Evolutionary conservation across 2,888 invertebrate genomes (phyloP), one percentile per base, ranked within the genome.

Genomic region (Caenorhabditis macrosperma): DNA sequence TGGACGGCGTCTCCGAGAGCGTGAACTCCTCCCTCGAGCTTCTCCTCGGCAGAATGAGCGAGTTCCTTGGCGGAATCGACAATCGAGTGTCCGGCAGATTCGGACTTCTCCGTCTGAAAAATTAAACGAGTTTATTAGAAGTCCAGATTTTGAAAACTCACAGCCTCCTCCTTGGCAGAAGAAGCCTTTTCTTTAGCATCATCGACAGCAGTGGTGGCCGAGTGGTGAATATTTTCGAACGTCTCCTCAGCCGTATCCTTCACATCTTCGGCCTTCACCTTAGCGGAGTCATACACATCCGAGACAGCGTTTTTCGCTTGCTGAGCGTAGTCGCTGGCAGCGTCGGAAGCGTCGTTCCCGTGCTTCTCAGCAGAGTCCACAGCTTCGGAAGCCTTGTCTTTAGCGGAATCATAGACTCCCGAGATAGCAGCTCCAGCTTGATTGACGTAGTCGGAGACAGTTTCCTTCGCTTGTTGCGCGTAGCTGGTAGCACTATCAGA

Each of bases 1-100:
- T 78, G 78, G 3, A 67, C 78, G 41, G 78, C 71, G 33, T 72
- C 78, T 12, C 54, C 52, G 26, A 71, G 46, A 1, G 71, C 50
- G 1, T 52, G 60, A 1, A 52, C 77, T 26, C 59, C 71, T 35
- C 71, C 24, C 35, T 78, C 77, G 38, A 78, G 17, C 26, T 69
- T 78, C 26, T 66, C 30, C 46, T 67, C 71, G 22, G 66, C 66
- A 1, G 46, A 26, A 24, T 78, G 54, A 46, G 66, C 67, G 12
- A 48, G 24, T 6, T 61, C 78, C 48, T 67, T 71, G 54, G 66
- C 78, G 2, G 54, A 50, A n/a, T 78, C 77, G 59, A 78, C 44
- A 41, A 78, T 57, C 20, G 77, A 57, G 24, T 78, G 59, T 7
- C 44, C n/a, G 0, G 33, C 26, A 1, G 60, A 33, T 12, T 76